Percentiles rank a stretch among this genome's conserved stretches.
phyloP scores from a whole-genome alignment of 2,888 invertebrate species.

The Platycnemis pennipes region DNA sequence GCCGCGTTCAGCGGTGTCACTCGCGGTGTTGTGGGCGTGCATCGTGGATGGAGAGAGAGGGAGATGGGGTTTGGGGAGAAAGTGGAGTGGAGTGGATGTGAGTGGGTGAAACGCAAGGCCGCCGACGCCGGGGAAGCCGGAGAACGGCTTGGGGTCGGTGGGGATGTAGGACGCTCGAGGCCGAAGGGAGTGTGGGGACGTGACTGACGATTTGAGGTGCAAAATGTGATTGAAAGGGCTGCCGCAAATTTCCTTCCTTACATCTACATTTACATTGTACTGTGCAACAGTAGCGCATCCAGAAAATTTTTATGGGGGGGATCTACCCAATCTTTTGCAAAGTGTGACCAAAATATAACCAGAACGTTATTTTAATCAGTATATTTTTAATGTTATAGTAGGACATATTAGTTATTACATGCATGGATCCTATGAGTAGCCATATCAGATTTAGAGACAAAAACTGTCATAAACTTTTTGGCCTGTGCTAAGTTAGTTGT shows the following conservation, averaged over 20 bases:
- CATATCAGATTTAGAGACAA: too few species aligned
- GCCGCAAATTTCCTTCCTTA: neutral
- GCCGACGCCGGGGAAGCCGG: neutral
- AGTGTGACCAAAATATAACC: too few species aligned
- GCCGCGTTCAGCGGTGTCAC: neutral
- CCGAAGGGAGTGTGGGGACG: neutral
- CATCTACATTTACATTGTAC: too few species aligned
- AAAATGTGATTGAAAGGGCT: neutral
- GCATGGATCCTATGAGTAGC: too few species aligned
- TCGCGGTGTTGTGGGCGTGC: neutral
- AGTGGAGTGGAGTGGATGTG: neutral
- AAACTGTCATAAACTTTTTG: too few species aligned
- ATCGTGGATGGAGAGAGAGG: neutral
- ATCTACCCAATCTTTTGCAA: too few species aligned
- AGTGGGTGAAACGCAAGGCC: slow-evolving; percentile 36
- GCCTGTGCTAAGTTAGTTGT: too few species aligned
- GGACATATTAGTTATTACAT: too few species aligned
- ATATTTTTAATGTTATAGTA: too few species aligned
- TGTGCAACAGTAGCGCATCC: too few species aligned
- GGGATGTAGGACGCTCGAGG: slow-evolving; percentile 6
- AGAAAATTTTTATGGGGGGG: too few species aligned
- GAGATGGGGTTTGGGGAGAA: neutral
- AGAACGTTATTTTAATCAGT: too few species aligned
- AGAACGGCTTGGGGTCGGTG: neutral
- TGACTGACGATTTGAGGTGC: neutral